These are phyloP conservation scores for Corydoras maculifer DNA, from an alignment of 2,113 vertebrate genomes.

Conservation along the genomic window DNA sequence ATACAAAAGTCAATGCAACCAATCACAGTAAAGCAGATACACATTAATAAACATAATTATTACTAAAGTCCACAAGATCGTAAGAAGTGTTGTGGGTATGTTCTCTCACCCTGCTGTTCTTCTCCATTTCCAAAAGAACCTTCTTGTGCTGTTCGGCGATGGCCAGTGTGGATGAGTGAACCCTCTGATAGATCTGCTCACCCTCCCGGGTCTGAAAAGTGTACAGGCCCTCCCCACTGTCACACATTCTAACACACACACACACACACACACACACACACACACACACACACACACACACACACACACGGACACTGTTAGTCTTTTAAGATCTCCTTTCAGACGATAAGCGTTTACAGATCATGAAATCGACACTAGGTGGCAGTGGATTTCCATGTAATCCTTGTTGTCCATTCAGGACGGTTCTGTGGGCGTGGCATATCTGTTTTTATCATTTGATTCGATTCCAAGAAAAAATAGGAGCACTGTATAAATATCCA, in stretches of 20 bases:
- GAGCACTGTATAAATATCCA: constrained; percentile 41
- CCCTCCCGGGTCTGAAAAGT: constrained; percentile 95
- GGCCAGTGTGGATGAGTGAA: constrained; percentile 85
- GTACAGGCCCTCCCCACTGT: constrained; percentile 90
- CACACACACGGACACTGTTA: not conserved
- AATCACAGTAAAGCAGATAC: not conserved
- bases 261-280: not conserved
- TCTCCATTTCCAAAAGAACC: constrained; percentile 89
- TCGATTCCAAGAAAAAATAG: constrained; percentile 27
- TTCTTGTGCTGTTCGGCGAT: constrained; percentile 94
- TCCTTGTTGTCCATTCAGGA: constrained; percentile 24
- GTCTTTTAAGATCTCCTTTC: too few species aligned
- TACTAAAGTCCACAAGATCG: too few species aligned
- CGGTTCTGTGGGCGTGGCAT: constrained; percentile 40
- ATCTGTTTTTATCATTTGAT: constrained; percentile 47
- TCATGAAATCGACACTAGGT: constrained; percentile 32
- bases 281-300: not conserved
- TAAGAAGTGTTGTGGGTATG: too few species aligned
- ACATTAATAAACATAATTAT: not conserved
- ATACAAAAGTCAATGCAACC: too few species aligned
- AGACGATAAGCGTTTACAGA: too few species aligned
- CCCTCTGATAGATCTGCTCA: constrained; percentile 93
- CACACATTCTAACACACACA: constrained; percentile 78
- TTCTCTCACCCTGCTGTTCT: constrained; percentile 78
- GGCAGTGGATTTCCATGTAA: constrained; percentile 25